Evolutionary conservation across 2,797 vertebrate species (phyloP).

Genomic region (Pipistrellus pygmaeus): DNA sequence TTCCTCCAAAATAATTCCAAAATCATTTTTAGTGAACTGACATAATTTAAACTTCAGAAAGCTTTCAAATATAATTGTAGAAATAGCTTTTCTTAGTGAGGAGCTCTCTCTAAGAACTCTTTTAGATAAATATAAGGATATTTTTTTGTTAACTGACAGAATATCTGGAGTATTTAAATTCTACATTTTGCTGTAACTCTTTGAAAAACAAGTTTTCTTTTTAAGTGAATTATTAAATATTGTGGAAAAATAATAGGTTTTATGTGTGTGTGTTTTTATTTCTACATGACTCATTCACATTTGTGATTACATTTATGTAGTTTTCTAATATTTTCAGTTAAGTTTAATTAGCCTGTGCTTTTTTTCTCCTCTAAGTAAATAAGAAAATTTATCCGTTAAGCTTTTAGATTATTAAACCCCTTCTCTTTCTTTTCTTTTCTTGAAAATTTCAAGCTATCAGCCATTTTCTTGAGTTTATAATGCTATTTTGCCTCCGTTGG

Average conservation of each 20-base stretch:
- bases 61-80: conserved; percentile 54
- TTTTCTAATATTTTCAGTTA: conserved; percentile 73
- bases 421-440: conserved; percentile 40
- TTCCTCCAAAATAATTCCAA: conserved; percentile 47
- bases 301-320: conserved; percentile 76
- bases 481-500: conserved; percentile 50
- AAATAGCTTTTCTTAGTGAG: conserved; percentile 65
- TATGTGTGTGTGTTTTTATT: conserved; percentile 76
- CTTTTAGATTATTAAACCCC: conserved; percentile 58
- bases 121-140: conserved; percentile 47
- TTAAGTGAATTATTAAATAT: conserved; percentile 69
- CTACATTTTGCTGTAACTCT: conserved; percentile 51
- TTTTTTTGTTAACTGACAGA: conserved; percentile 48
- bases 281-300: conserved; percentile 78
- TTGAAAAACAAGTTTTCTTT: conserved; percentile 65
- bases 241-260: conserved; percentile 66
- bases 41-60: conserved; percentile 49
- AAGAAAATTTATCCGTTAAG: conserved; percentile 49
- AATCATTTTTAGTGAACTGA: conserved; percentile 43
- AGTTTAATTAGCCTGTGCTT: conserved; percentile 65
- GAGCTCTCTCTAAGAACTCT: conserved; percentile 43
- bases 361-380: conserved; percentile 62
- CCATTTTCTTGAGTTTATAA: conserved; percentile 68
- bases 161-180: conserved; percentile 66
- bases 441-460: conserved; percentile 61